Percentiles rank a stretch among this genome's conserved stretches.
Evolutionary conservation across 1,140 invertebrate genomes (phyloP).

Genomic region (Tetragonula clypearis): DNA sequence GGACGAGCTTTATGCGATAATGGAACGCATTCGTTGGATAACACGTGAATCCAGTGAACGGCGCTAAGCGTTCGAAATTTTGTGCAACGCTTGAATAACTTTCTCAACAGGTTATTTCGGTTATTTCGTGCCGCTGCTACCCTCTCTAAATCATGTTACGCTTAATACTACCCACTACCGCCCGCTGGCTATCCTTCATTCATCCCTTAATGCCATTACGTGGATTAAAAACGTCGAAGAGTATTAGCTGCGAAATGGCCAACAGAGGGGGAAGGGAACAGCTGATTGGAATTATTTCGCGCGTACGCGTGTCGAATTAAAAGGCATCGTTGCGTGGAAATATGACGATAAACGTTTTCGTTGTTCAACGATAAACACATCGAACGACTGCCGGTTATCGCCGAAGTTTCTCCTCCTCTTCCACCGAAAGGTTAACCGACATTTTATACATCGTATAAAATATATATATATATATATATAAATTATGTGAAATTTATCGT

Average conservation of each 20-base stretch:
- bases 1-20: constrained; percentile 24
- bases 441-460: too few species aligned
- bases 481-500: too few species aligned
- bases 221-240: constrained; percentile 33
- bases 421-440: too few species aligned
- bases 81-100: not conserved
- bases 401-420: too few species aligned
- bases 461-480: too few species aligned
- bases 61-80: not conserved
- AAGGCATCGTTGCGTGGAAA: not conserved
- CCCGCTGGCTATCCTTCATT: not conserved
- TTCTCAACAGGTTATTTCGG: constrained; percentile 41
- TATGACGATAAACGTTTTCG: not conserved
- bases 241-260: not conserved
- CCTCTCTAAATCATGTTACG: not conserved
- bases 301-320: not conserved
- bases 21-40: not conserved
- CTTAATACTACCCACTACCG: not conserved
- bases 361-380: not conserved
- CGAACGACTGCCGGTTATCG: too few species aligned
- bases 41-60: not conserved
- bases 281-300: constrained; percentile 17
- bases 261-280: not conserved
- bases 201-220: constrained; percentile 13
- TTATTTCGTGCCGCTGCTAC: not conserved